These are phyloP conservation scores for Sylvia borin DNA, from an alignment of 2,797 vertebrate species.

Conservation along the genomic window DNA sequence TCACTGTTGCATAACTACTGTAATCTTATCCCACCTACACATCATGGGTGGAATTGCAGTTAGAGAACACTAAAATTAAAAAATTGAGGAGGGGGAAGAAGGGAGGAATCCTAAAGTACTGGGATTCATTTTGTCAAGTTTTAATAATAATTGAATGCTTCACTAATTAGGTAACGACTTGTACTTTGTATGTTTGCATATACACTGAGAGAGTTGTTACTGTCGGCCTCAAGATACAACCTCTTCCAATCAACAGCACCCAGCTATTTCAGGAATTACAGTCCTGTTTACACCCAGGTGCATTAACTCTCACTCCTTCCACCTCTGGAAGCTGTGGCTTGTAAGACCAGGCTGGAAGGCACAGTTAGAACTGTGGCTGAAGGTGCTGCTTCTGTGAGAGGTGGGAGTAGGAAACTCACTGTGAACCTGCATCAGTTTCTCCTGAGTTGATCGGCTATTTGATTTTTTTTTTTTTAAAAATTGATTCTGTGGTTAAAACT, in stretches of 20 bases:
- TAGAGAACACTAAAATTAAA: slow-evolving; percentile 59
- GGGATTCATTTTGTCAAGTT: slow-evolving; percentile 32
- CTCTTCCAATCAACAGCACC: background rate
- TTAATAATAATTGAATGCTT: slow-evolving; percentile 27
- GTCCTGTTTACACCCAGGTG: background rate
- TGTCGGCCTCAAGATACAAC: background rate
- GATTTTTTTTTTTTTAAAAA: background rate
- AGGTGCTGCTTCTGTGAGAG: background rate
- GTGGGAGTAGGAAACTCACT: background rate
- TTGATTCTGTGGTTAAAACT: background rate
- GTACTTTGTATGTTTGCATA: background rate
- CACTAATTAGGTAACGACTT: slow-evolving; percentile 41
- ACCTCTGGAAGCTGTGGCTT: background rate
- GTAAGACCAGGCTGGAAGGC: background rate
- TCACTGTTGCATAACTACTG: slow-evolving; percentile 53
- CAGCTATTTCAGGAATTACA: background rate
- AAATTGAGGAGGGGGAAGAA: slow-evolving; percentile 54
- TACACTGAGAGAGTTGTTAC: background rate
- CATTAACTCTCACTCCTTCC: background rate
- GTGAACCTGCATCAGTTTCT: background rate
- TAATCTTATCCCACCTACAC: slow-evolving; percentile 51
- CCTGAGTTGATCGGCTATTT: background rate
- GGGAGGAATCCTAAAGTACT: slow-evolving; percentile 17
- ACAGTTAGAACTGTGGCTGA: background rate
- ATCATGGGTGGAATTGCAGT: slow-evolving; percentile 48